These are phyloP conservation scores for Arctocebus calabarensis DNA, from an alignment of 2,797 vertebrate genomes.

Conservation along the genomic window DNA sequence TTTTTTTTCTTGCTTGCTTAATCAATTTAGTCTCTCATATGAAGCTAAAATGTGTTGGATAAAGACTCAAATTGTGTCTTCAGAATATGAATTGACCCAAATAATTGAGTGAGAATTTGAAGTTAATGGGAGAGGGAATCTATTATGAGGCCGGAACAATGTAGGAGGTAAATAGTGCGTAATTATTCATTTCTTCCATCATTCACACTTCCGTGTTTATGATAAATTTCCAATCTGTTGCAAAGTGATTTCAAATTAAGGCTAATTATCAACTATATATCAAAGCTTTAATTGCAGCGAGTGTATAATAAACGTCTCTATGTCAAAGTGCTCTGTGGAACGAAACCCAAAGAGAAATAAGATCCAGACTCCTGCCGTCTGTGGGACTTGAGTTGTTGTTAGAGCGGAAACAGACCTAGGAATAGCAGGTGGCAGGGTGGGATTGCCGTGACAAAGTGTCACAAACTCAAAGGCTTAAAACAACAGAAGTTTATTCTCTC, in stretches of 20 bases:
- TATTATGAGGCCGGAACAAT: constrained; percentile 27
- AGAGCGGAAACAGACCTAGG: neutral
- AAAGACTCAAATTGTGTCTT: constrained; percentile 52
- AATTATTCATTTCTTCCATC: constrained; percentile 70
- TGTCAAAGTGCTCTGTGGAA: neutral
- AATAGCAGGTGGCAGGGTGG: neutral
- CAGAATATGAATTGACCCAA: constrained; percentile 73
- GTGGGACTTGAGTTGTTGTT: neutral
- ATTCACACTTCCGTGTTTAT: constrained; percentile 65
- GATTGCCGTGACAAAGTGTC: neutral
- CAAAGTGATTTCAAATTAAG: constrained; percentile 73
- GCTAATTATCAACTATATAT: constrained; percentile 68
- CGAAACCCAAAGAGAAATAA: neutral
- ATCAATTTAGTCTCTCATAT: constrained; percentile 38
- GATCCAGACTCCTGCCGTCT: neutral
- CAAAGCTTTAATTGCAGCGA: constrained; percentile 48
- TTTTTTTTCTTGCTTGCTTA: neutral
- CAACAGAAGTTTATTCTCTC: neutral
- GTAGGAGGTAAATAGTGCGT: constrained; percentile 66
- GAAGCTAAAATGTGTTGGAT: constrained; percentile 54
- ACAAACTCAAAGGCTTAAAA: neutral
- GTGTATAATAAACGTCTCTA: neutral
- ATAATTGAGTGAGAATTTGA: constrained; percentile 67
- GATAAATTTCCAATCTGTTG: constrained; percentile 72
- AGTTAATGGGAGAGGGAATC: constrained; percentile 42